Evolutionary conservation across 2,113 vertebrate genomes (phyloP), one percentile per base, ranked within the genome.

Genomic region (Glaucidium brasilianum): DNA sequence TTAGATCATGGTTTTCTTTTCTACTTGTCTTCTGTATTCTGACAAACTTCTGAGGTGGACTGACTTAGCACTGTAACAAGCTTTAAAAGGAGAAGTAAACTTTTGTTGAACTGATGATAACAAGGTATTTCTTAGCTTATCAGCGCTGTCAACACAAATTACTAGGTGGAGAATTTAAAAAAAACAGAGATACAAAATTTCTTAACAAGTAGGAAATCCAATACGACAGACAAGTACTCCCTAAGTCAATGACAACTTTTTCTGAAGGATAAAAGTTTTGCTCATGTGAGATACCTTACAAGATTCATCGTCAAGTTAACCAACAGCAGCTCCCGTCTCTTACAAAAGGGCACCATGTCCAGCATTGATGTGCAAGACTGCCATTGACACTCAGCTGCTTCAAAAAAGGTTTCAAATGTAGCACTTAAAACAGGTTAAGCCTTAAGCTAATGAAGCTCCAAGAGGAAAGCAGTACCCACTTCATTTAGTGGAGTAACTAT

Each of bases 301-400:
- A 15, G 6, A 12, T 37, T 30, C 71, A 45, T 7, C n/a, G 39
- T 50, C 10, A 30, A 22, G 78, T 14, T 49, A 37, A 43, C 1
- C 5, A 50, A 15, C 0, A 1, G 35, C 52, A 63, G 56, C 29
- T 71, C 19, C 64, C 16, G 11, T 8, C 79, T 29, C 2, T 11
- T 21, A 16, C 0, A 1, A 3, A 27, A 74, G 49, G 34, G 34
- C 26, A 35, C 15, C 1, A 3, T 0, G 8, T 5, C 20, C 73
- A 63, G 34, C 55, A 29, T 6, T 52, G 16, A 4, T 1, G 4
- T 5, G 56, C n/a, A 64, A n/a, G 15, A 19, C 17, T 2, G 25
- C 3, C 30, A 16, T 49, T 12, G 23, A 26, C 9, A 9, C 58
- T 20, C 39, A 8, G 43, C 23, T 21, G 20, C 39, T 60, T 66